Evolutionary conservation across 2,797 vertebrate species (phyloP).

Genomic region (Eulemur coronatus): DNA sequence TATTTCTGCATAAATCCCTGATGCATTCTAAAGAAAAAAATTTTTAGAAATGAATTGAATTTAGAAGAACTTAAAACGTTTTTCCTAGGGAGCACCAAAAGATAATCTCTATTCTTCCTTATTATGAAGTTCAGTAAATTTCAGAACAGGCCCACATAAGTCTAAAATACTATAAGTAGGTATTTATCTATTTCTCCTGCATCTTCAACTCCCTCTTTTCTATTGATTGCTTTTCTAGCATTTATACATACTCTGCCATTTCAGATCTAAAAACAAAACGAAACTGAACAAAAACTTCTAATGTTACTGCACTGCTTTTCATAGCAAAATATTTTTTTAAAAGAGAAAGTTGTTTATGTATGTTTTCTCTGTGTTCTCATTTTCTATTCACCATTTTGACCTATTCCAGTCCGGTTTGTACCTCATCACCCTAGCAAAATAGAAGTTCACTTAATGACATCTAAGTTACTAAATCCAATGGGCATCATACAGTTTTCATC

Average conservation of each 20-base stretch:
- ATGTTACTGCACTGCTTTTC: background rate
- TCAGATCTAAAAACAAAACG: background rate
- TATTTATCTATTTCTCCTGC: background rate
- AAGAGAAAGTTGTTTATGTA: background rate
- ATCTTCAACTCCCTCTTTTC: background rate
- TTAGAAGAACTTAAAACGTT: slow-evolving; percentile 36
- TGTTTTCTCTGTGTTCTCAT: background rate
- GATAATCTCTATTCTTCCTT: background rate
- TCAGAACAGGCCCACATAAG: background rate
- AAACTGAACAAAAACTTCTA: background rate
- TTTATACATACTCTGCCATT: background rate
- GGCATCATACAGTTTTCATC: background rate
- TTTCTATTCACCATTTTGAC: background rate
- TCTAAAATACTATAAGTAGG: background rate
- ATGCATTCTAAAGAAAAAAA: slow-evolving; percentile 87
- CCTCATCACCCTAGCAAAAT: background rate
- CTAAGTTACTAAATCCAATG: background rate
- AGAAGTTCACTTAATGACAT: background rate
- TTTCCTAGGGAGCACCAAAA: background rate
- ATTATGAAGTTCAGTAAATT: background rate
- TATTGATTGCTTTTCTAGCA: background rate
- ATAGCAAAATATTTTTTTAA: background rate
- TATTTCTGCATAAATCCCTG: slow-evolving; percentile 92
- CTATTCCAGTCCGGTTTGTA: background rate
- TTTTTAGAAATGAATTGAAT: background rate